Percentiles rank a stretch among this genome's conserved stretches.
phyloP scores from a whole-genome alignment of 2,797 vertebrate genomes.

The Clarias fuscus region DNA sequence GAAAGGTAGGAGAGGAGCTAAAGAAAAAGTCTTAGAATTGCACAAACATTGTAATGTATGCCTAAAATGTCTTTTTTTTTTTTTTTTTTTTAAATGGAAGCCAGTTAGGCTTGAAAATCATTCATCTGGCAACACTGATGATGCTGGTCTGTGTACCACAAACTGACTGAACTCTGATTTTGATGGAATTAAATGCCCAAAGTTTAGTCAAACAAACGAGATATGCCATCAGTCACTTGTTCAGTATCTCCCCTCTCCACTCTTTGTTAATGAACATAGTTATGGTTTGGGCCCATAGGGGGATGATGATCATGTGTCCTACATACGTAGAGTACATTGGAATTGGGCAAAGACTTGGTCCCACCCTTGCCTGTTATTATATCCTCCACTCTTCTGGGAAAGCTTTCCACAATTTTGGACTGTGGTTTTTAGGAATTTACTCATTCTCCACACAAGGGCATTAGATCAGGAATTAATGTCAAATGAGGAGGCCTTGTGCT shows the following conservation, averaged over 20 bases:
- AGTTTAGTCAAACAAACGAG: not conserved
- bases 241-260: not conserved
- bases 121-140: not conserved
- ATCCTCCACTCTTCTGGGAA: not conserved
- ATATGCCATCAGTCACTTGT: not conserved
- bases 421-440: not conserved
- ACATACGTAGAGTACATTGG: too few species aligned
- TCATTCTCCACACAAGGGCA: not conserved
- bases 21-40: not conserved
- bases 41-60: not conserved
- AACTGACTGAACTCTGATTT: not conserved
- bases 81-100: not conserved
- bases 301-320: too few species aligned
- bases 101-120: not conserved
- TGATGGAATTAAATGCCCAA: not conserved
- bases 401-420: not conserved
- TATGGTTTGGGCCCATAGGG: too few species aligned
- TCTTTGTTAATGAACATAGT: not conserved
- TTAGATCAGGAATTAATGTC: not conserved
- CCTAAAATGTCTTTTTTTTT: not conserved
- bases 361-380: not conserved
- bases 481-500: not conserved
- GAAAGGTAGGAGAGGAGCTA: slow-evolving; percentile 81
- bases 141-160: not conserved
- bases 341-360: not conserved